Percentiles rank a stretch among this genome's conserved stretches.
Conservation (phyloP, 2,888 invertebrate species). For the Arenicola marina region DNA sequence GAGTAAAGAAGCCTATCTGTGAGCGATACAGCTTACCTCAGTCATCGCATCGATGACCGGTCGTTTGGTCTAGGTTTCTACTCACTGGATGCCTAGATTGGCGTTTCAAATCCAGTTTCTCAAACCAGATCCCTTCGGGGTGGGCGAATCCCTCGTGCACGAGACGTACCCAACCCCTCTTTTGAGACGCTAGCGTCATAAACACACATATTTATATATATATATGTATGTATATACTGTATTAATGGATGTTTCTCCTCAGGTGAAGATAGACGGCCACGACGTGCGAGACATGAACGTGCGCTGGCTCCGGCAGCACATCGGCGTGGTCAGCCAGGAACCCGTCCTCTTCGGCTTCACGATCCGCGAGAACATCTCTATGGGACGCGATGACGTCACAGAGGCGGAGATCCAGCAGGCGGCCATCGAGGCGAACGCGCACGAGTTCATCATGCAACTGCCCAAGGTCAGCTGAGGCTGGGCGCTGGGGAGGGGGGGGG, state of each 20-base stretch:
- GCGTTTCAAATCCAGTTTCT: no score
- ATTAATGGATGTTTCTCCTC: not conserved
- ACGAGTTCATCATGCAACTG: slow-evolving; percentile 55
- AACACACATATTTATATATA: no score
- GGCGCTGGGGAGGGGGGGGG: not conserved
- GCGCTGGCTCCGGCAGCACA: slow-evolving; percentile 53
- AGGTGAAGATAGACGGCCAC: slow-evolving; percentile 23
- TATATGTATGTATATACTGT: no score
- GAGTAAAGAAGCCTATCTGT: no score
- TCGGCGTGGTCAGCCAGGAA: slow-evolving; percentile 58
- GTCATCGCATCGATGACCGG: no score
- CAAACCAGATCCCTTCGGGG: no score
- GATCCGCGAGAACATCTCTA: slow-evolving; percentile 63
- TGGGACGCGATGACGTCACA: slow-evolving; percentile 51
- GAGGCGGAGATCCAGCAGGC: slow-evolving; percentile 52
- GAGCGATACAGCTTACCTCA: no score
- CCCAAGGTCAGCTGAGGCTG: slow-evolving; percentile 63
- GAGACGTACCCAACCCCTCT: no score
- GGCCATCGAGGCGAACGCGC: slow-evolving; percentile 59
- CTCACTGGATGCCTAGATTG: no score
- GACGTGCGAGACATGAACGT: slow-evolving; percentile 61
- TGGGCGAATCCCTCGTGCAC: no score
- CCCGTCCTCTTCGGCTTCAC: slow-evolving; percentile 68
- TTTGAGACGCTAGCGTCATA: no score
- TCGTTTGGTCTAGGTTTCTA: no score